These are phyloP conservation scores for Petrolisthes manimaculis DNA, from an alignment of 2,888 invertebrate species.

Conservation along the genomic window DNA sequence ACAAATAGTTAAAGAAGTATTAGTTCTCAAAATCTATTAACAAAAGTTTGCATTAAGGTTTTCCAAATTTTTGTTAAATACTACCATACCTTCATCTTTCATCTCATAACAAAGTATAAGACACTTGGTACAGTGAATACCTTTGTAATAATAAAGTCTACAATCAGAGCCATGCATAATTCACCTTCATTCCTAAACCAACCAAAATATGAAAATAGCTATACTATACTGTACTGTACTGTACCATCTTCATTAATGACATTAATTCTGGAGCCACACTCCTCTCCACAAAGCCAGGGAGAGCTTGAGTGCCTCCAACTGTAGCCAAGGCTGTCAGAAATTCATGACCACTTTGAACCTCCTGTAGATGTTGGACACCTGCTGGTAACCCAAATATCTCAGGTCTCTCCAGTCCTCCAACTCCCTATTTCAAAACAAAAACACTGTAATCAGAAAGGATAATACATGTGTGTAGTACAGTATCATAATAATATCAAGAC, in stretches of 20 bases:
- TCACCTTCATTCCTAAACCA: background rate
- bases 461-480: background rate
- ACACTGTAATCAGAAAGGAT: background rate
- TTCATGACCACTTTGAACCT: slow-evolving; percentile 40
- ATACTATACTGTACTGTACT: too few species aligned
- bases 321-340: slow-evolving; percentile 50
- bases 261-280: slow-evolving; percentile 22
- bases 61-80: too few species aligned
- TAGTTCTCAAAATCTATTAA: too few species aligned
- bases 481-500: background rate
- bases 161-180: background rate
- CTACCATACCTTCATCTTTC: too few species aligned
- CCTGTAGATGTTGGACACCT: slow-evolving; percentile 49
- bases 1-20: too few species aligned
- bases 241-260: slow-evolving; percentile 39
- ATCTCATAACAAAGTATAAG: too few species aligned
- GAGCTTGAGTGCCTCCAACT: slow-evolving; percentile 46
- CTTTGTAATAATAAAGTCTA: too few species aligned
- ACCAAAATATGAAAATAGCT: too few species aligned
- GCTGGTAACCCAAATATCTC: slow-evolving; percentile 58
- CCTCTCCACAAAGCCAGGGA: slow-evolving; percentile 22
- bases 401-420: slow-evolving; percentile 48
- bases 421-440: slow-evolving; percentile 10
- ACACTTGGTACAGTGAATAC: too few species aligned
- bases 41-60: too few species aligned